These are phyloP conservation scores for Hypomesus transpacificus DNA, from an alignment of 2,113 vertebrate genomes.

Conservation along the genomic window DNA sequence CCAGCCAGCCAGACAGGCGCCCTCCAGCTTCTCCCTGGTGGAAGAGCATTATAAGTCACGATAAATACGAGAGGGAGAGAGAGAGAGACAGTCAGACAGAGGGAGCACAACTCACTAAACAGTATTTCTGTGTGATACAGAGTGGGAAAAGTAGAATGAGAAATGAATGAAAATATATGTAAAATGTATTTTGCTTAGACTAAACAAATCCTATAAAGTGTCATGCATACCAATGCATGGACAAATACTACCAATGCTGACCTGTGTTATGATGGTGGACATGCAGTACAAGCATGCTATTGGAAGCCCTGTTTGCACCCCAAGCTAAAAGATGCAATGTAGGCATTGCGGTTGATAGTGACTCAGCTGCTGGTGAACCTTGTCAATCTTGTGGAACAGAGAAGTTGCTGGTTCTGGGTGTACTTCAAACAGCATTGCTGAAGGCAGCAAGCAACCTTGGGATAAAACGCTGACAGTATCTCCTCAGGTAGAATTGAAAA, in stretches of 20 bases:
- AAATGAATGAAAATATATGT: no score
- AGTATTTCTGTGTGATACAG: conserved; percentile 17
- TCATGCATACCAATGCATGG: background rate
- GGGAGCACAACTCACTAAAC: background rate
- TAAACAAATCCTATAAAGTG: background rate
- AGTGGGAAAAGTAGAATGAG: background rate
- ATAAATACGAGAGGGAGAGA: conserved; percentile 33
- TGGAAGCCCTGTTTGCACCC: conserved; percentile 19
- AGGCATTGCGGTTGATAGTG: conserved; percentile 52
- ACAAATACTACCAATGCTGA: conserved; percentile 5
- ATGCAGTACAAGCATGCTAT: conserved; percentile 19
- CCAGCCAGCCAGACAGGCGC: conserved; percentile 43
- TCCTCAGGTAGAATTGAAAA: conserved; percentile 45
- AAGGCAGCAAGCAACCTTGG: conserved; percentile 55
- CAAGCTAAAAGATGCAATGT: conserved; percentile 28
- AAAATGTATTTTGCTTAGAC: no score
- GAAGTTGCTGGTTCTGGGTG: conserved; percentile 47
- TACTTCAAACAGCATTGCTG: conserved; percentile 63
- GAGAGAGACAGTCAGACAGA: conserved; percentile 26
- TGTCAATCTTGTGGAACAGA: conserved; percentile 45
- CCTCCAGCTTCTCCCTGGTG: conserved; percentile 43
- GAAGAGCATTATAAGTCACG: conserved; percentile 49
- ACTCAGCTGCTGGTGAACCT: conserved; percentile 60
- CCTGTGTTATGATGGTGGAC: conserved; percentile 14
- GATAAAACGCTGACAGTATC: conserved; percentile 45